Percentiles rank a stretch among this genome's conserved stretches.
Evolutionary conservation across 2,113 vertebrate species (phyloP).

Genomic region (Grammomys surdaster): DNA sequence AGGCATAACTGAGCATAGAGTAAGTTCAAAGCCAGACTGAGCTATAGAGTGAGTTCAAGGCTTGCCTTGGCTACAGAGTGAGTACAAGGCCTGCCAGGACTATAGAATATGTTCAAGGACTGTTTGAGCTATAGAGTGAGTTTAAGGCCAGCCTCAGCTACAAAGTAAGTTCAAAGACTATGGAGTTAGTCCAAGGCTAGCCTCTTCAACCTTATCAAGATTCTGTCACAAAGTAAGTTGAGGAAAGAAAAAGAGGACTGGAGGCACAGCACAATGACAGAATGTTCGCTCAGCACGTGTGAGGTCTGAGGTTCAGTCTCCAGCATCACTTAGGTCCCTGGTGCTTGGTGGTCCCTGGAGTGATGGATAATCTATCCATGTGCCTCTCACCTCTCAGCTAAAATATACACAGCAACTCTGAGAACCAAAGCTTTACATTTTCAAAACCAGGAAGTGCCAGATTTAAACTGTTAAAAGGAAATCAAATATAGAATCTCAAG

Average conservation of each 20-base stretch:
- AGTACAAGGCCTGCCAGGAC: background rate
- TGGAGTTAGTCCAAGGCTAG: background rate
- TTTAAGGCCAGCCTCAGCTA: background rate
- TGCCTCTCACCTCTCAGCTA: background rate
- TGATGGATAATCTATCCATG: background rate
- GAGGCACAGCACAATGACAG: accelerated
- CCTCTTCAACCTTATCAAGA: background rate
- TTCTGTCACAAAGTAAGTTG: background rate
- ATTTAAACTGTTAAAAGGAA: conserved; percentile 66
- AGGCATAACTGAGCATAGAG: background rate
- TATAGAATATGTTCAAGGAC: background rate
- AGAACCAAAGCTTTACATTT: conserved; percentile 20
- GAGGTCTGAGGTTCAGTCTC: background rate
- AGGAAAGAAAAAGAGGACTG: background rate
- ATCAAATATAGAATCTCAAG: conserved; percentile 57
- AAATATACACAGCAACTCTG: conserved; percentile 33
- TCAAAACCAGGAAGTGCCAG: conserved; percentile 45
- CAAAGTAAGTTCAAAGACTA: background rate
- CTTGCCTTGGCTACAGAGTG: background rate
- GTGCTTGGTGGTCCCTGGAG: background rate
- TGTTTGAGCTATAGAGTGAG: background rate
- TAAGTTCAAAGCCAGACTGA: background rate
- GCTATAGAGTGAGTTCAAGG: background rate
- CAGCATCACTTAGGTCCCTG: background rate
- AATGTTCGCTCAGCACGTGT: background rate